phyloP scores from a whole-genome alignment of 2,888 invertebrate genomes.

The Elegia similella region DNA sequence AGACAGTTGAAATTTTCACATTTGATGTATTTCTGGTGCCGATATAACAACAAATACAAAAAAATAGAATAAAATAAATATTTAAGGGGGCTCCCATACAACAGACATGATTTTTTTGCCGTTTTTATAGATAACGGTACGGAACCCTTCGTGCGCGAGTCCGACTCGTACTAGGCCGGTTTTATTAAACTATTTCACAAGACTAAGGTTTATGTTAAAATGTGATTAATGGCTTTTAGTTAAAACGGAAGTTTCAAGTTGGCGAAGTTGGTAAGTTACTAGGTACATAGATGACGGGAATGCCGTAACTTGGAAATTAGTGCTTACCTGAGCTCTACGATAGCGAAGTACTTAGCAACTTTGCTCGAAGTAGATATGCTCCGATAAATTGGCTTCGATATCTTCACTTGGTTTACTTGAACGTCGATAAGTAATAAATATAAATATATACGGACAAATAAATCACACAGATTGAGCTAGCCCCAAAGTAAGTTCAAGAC shows the following conservation, averaged over 20 bases:
- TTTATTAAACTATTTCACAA: constrained; percentile 1
- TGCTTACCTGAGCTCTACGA: constrained; percentile 10
- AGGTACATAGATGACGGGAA: not conserved
- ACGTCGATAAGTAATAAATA: not conserved
- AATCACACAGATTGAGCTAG: too few species aligned
- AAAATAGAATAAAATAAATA: too few species aligned
- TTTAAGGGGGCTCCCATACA: too few species aligned
- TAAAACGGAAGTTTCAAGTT: not conserved
- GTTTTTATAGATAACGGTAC: too few species aligned
- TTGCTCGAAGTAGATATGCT: not conserved
- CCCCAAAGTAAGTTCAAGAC: too few species aligned
- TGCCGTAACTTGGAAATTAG: not conserved
- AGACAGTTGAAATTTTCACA: too few species aligned
- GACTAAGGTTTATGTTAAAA: not conserved
- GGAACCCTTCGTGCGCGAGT: too few species aligned
- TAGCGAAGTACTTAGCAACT: constrained; percentile 3
- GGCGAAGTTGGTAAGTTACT: not conserved
- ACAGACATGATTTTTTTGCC: too few species aligned
- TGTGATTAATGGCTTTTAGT: constrained; percentile 3
- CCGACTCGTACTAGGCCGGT: too few species aligned
- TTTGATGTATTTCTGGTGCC: too few species aligned
- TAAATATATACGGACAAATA: not conserved
- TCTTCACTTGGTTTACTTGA: not conserved
- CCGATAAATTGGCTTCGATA: not conserved
- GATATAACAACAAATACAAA: too few species aligned